Conservation (phyloP, 2,797 vertebrate species). For the Oreochromis mossambicus region DNA sequence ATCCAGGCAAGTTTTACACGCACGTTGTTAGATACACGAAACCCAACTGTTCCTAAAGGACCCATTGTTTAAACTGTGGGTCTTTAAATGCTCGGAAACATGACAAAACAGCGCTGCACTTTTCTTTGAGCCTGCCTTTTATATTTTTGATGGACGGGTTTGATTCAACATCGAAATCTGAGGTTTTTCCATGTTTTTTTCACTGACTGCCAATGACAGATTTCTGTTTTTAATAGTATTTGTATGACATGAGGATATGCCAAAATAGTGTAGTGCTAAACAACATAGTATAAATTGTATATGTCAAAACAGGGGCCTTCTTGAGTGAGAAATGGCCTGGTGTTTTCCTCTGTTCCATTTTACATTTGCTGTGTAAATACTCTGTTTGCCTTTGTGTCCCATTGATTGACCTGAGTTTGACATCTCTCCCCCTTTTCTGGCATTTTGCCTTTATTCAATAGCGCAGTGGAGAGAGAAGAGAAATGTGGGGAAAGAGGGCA, state of each 20-base stretch:
- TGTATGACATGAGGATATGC: not conserved
- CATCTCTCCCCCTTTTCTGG: not conserved
- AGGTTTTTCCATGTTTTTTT: not conserved
- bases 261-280: not conserved
- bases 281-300: not conserved
- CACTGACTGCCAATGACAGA: not conserved
- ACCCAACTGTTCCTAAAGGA: not conserved
- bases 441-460: not conserved
- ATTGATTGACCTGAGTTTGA: not conserved
- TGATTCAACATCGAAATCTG: not conserved
- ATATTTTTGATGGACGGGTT: not conserved
- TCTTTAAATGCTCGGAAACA: not conserved
- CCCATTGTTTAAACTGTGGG: not conserved
- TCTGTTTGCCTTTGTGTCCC: not conserved
- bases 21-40: not conserved
- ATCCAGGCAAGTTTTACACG: slow-evolving; percentile 77
- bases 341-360: not conserved
- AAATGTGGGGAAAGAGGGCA: not conserved
- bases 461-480: not conserved
- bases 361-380: not conserved
- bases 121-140: not conserved
- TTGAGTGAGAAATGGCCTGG: not conserved
- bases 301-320: not conserved
- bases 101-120: not conserved
- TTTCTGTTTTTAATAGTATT: not conserved